These are phyloP conservation scores for Eulemur rubriventer DNA, from an alignment of 2,797 vertebrate genomes.

Conservation along the genomic window DNA sequence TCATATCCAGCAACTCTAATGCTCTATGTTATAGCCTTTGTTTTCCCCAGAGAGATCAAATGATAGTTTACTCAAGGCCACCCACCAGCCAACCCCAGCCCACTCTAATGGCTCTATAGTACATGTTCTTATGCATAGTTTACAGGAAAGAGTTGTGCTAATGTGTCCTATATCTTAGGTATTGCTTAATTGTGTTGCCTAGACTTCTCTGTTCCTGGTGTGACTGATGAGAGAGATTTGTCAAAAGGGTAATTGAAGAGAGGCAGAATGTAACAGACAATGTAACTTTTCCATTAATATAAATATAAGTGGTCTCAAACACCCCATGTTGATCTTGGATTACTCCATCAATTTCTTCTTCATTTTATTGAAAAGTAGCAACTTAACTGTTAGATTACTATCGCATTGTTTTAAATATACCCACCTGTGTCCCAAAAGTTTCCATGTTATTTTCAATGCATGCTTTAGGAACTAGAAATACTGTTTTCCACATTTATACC, in stretches of 20 bases:
- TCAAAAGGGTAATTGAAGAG: not conserved
- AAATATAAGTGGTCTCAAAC: not conserved
- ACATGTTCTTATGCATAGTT: not conserved
- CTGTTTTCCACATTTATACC: constrained; percentile 2
- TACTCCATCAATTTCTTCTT: not conserved
- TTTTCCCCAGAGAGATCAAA: not conserved
- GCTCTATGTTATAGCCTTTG: not conserved
- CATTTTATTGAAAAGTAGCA: not conserved
- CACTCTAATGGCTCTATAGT: not conserved
- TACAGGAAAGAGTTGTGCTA: not conserved
- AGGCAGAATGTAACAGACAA: not conserved
- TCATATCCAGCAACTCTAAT: not conserved
- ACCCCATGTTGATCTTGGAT: not conserved
- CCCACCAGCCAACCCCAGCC: rapidly evolving
- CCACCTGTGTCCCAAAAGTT: not conserved
- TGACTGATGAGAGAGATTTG: not conserved
- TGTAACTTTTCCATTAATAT: not conserved
- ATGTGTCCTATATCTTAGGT: not conserved
- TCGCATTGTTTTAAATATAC: not conserved
- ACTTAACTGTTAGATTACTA: not conserved
- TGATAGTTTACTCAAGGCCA: not conserved
- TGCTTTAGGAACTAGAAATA: not conserved
- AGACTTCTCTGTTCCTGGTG: not conserved
- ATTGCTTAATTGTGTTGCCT: not conserved
- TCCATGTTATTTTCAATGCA: not conserved